phyloP scores from a whole-genome alignment of 2,113 vertebrate genomes.

The Hippocampus comes region DNA sequence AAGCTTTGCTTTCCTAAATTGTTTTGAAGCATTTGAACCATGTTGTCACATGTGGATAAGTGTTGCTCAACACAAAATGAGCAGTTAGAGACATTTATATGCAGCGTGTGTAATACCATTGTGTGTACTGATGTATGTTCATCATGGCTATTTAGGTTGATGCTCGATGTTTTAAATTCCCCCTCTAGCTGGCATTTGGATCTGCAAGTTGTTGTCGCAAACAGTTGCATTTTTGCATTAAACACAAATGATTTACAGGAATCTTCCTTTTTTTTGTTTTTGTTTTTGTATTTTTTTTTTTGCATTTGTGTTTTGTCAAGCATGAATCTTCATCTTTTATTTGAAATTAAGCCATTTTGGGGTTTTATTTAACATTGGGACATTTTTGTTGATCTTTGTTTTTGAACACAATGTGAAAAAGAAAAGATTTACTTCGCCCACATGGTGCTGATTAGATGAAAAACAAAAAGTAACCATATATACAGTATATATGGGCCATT shows the following conservation, averaged over 20 bases:
- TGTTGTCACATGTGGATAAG: conserved; percentile 4
- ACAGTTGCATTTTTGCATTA: not conserved
- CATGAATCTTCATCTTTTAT: not conserved
- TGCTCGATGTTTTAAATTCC: not conserved
- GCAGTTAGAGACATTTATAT: not conserved
- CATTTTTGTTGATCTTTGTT: not conserved
- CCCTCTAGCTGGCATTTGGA: not conserved
- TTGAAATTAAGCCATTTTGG: not conserved
- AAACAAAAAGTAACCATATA: too few relatives aligned
- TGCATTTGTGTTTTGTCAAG: not conserved
- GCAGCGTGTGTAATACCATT: not conserved
- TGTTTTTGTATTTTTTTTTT: too few relatives aligned
- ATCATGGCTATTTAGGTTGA: not conserved
- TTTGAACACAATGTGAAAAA: too few relatives aligned
- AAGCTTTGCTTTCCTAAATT: not conserved
- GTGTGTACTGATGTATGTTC: not conserved
- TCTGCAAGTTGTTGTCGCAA: not conserved
- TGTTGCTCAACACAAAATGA: not conserved
- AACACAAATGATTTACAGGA: too few relatives aligned
- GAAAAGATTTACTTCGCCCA: too few relatives aligned
- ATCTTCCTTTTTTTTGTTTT: too few relatives aligned
- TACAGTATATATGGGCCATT: too few relatives aligned
- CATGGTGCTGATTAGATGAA: too few relatives aligned
- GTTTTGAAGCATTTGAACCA: conserved; percentile 1
- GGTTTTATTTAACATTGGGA: not conserved